Evolutionary conservation across 2,888 invertebrate species (phyloP).

Genomic region (Parapristionchus giblindavisi): DNA sequence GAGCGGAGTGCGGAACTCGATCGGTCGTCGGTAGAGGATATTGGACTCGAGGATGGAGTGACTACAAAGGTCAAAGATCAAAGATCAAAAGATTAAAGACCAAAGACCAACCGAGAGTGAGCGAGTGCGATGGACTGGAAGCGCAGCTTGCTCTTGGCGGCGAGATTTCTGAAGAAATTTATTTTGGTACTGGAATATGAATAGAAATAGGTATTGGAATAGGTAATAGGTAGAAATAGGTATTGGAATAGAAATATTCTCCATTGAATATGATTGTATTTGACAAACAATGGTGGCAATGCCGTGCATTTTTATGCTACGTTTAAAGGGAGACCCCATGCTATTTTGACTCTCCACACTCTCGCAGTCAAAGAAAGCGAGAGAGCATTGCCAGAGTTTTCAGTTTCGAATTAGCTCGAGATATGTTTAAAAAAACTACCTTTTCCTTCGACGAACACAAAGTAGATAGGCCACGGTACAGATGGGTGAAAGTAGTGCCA

Average conservation of each 20-base stretch:
- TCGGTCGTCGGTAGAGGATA: conserved; percentile 55
- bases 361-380: no score
- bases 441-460: conserved; percentile 14
- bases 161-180: neutral
- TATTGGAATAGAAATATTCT: no score
- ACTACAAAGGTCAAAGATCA: conserved; percentile 22
- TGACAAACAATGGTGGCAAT: no score
- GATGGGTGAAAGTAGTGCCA: conserved; percentile 16
- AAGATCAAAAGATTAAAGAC: neutral
- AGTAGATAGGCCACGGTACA: conserved; percentile 22
- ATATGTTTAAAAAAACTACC: neutral
- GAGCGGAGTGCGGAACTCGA: conserved; percentile 41
- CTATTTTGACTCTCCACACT: no score
- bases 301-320: no score
- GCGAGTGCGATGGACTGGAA: conserved; percentile 35
- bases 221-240: no score
- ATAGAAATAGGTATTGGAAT: neutral
- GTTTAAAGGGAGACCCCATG: no score
- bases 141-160: conserved; percentile 32
- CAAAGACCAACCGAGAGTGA: conserved; percentile 17
- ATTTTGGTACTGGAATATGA: neutral
- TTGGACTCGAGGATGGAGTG: conserved; percentile 62
- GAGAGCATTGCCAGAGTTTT: no score
- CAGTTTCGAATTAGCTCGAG: neutral
- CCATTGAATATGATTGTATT: no score